Percentiles rank a stretch among this genome's conserved stretches.
phyloP scores from a whole-genome alignment of 2,797 vertebrate species.

The Halcyon smyrnensis region DNA sequence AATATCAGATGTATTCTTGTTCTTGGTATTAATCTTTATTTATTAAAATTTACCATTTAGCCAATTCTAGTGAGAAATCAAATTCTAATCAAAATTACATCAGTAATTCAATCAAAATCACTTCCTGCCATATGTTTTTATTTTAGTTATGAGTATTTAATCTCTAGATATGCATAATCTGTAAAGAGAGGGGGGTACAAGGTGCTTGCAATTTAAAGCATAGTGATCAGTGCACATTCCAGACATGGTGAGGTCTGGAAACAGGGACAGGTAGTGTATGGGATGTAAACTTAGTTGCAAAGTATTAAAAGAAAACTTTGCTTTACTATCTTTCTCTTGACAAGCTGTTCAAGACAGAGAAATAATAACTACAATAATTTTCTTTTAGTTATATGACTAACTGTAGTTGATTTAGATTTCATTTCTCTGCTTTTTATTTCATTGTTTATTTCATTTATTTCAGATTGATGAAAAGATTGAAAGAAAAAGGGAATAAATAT shows the following conservation, averaged over 20 bases:
- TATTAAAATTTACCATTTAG: not conserved
- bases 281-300: not conserved
- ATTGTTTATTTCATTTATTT: not conserved
- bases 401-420: not conserved
- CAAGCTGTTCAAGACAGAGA: not conserved
- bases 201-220: not conserved
- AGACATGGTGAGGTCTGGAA: not conserved
- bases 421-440: not conserved
- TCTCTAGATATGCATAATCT: not conserved
- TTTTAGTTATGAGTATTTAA: not conserved
- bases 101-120: not conserved
- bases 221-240: accelerated
- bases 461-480: not conserved
- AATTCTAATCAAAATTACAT: not conserved
- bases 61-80: not conserved
- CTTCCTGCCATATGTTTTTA: not conserved
- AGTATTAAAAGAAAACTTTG: not conserved
- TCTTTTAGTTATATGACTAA: not conserved
- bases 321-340: not conserved
- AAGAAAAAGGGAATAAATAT: constrained; percentile 1
- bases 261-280: not conserved
- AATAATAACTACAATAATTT: not conserved
- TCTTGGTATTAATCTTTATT: not conserved
- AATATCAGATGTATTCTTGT: not conserved
- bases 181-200: not conserved